Evolutionary conservation across 2,888 invertebrate species (phyloP).

Genomic region (Mylabris sibirica): DNA sequence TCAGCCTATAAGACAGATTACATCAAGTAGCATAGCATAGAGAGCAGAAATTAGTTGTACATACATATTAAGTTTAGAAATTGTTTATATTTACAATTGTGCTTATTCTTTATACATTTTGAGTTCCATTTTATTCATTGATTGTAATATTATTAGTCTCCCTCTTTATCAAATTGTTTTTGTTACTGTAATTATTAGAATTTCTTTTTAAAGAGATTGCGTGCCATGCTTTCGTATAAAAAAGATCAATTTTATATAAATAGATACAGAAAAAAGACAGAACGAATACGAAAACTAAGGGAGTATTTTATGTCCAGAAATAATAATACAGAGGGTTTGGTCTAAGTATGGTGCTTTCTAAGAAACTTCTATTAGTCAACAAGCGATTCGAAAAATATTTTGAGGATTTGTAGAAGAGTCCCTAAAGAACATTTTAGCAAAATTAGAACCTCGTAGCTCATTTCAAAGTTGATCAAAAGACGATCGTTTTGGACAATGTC

Average conservation of each 20-base stretch:
- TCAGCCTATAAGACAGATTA: conserved; percentile 60
- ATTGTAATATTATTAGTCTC: neutral
- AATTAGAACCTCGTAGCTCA: too few species aligned
- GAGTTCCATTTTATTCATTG: neutral
- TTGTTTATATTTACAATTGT: neutral
- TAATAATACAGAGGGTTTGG: too few species aligned
- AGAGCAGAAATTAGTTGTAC: conserved; percentile 26
- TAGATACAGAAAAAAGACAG: neutral
- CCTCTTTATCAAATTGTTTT: neutral
- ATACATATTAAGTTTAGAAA: conserved; percentile 8
- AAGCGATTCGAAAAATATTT: too few species aligned
- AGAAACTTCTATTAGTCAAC: too few species aligned
- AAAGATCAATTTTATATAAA: conserved; percentile 2
- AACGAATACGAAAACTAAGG: neutral
- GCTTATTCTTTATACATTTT: neutral
- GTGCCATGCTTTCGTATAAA: neutral
- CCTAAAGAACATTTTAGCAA: too few species aligned
- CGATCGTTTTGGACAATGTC: too few species aligned
- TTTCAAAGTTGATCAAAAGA: too few species aligned
- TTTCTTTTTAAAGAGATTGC: neutral
- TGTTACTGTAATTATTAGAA: neutral
- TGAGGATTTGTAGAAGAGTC: too few species aligned
- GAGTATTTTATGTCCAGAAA: neutral
- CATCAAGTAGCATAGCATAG: conserved; percentile 45
- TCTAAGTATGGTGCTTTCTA: too few species aligned